These are phyloP conservation scores for Papilio polytes DNA, from an alignment of 1,140 invertebrate species.

Conservation along the genomic window DNA sequence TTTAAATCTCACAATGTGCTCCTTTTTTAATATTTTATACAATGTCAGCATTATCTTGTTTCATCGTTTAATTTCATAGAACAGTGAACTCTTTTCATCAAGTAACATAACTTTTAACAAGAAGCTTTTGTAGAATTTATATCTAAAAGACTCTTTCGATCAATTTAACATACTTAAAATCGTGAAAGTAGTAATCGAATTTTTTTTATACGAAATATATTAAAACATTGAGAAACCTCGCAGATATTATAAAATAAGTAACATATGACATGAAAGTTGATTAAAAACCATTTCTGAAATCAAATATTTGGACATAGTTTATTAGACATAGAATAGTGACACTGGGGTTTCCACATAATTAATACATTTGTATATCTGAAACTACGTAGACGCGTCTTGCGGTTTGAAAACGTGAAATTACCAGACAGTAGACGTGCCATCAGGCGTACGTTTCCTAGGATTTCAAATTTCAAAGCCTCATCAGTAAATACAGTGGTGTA, in stretches of 20 bases:
- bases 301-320: not conserved
- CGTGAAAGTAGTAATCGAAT: too few species aligned
- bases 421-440: not conserved
- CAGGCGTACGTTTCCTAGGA: not conserved
- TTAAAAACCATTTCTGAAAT: too few species aligned
- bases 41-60: not conserved
- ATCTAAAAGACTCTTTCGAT: not conserved
- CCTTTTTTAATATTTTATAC: not conserved
- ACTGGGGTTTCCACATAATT: not conserved
- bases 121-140: not conserved
- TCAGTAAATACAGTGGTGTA: not conserved
- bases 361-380: not conserved
- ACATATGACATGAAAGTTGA: too few species aligned
- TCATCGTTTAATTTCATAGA: not conserved
- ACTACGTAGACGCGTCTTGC: not conserved
- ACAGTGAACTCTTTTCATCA: not conserved
- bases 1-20: not conserved
- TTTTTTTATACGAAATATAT: too few species aligned
- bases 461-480: not conserved
- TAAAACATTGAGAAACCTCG: too few species aligned
- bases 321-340: not conserved
- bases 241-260: too few species aligned
- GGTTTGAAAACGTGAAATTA: constrained; percentile 10
- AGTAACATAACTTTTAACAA: not conserved
- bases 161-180: not conserved